These are phyloP conservation scores for Meda fulgida DNA, from an alignment of 2,797 vertebrate genomes.

Conservation along the genomic window DNA sequence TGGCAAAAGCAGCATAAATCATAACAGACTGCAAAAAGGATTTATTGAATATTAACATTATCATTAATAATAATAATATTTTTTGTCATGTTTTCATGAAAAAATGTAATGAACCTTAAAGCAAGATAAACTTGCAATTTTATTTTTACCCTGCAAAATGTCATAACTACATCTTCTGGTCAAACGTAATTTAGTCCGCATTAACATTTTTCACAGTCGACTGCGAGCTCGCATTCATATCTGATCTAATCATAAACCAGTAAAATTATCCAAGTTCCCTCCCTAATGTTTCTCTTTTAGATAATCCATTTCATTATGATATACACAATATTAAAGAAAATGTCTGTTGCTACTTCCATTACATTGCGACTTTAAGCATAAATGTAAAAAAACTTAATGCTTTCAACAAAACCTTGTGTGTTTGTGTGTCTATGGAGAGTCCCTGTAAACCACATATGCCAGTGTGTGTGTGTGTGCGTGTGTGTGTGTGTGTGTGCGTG, in stretches of 20 bases:
- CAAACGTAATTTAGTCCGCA: neutral
- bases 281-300: neutral
- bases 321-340: neutral
- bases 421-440: constrained; percentile 24
- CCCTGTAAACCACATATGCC: no score
- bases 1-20: neutral
- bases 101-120: neutral
- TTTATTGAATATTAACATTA: neutral
- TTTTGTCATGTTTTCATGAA: neutral
- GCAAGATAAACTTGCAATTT: neutral
- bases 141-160: no score
- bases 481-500: constrained; percentile 42
- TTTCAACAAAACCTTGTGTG: constrained; percentile 14
- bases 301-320: neutral
- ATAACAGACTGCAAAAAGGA: neutral
- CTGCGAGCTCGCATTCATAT: neutral
- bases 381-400: neutral
- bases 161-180: no score
- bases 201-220: neutral
- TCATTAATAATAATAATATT: neutral
- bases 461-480: constrained; percentile 45
- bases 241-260: neutral
- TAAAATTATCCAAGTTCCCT: neutral
- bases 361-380: neutral
- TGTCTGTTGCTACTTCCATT: neutral